A percentile compares a stretch with the other conserved stretches of the same genome.
Conservation (phyloP, 2,113 vertebrate species). For the Amblyopsis rosae region DNA sequence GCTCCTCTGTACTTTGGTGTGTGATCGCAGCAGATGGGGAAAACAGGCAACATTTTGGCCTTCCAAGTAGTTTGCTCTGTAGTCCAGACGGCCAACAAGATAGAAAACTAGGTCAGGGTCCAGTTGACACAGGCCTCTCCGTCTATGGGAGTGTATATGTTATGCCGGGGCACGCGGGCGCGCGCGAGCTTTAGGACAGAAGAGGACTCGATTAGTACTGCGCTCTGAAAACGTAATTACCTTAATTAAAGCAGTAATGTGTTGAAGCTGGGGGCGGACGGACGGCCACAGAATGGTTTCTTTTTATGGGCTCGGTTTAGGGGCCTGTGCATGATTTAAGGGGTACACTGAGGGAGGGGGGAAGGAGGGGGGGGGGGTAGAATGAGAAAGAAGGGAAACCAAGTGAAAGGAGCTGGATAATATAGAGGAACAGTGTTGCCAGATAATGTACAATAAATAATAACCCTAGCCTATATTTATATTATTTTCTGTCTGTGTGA, state of each 20-base stretch:
- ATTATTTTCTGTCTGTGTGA: too few relatives aligned
- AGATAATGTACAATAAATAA: too few relatives aligned
- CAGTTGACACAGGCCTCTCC: conserved; percentile 45
- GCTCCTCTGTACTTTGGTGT: conserved; percentile 14
- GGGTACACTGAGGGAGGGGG: conserved; percentile 51
- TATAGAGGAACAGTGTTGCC: neutral
- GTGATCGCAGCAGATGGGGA: conserved; percentile 17
- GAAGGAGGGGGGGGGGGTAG: too few relatives aligned
- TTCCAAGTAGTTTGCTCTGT: conserved; percentile 2
- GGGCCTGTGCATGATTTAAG: conserved; percentile 72
- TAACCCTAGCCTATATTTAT: too few relatives aligned
- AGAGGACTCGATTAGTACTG: conserved; percentile 78
- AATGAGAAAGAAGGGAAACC: neutral
- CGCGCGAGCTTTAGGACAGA: conserved; percentile 51
- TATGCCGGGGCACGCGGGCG: neutral
- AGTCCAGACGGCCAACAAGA: neutral
- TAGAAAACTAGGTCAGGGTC: conserved; percentile 53
- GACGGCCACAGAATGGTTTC: conserved; percentile 34
- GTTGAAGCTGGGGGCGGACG: conserved; percentile 59
- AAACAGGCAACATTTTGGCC: conserved; percentile 9
- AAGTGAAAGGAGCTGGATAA: neutral
- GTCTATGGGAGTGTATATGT: conserved; percentile 36
- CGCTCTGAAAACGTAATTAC: conserved; percentile 80
- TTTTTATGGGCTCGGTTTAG: conserved; percentile 60
- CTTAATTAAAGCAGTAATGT: conserved; percentile 84